Evolutionary conservation across 2,888 invertebrate species (phyloP).

Genomic region (Drosophila koepferae): DNA sequence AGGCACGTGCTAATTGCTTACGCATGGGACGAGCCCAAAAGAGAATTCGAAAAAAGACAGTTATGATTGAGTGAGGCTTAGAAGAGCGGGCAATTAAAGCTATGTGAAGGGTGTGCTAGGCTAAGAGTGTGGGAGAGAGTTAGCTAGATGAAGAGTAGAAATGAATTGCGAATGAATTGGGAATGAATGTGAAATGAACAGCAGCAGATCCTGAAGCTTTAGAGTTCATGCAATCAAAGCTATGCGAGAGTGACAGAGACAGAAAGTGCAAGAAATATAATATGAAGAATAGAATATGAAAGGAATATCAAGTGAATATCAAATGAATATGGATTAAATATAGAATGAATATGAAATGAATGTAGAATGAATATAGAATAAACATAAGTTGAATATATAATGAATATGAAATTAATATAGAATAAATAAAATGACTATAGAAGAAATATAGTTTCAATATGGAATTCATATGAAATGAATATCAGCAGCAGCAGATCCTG

Average conservation of each 20-base stretch:
- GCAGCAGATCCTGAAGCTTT: neutral
- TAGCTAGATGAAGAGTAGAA: neutral
- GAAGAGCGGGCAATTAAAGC: slow-evolving; percentile 9
- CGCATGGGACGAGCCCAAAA: slow-evolving; percentile 48
- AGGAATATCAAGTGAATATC: too few relatives aligned
- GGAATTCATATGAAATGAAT: neutral
- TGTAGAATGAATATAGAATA: too few relatives aligned
- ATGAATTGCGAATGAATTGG: neutral
- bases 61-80: slow-evolving; percentile 6
- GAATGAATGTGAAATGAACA: neutral
- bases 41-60: slow-evolving; percentile 14
- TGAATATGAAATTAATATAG: neutral
- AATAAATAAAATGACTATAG: too few relatives aligned
- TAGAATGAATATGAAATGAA: too few relatives aligned
- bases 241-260: too few relatives aligned
- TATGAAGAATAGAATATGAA: too few relatives aligned
- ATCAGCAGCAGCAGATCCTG: neutral
- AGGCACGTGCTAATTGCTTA: slow-evolving; percentile 81
- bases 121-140: neutral
- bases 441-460: too few relatives aligned
- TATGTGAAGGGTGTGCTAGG: slow-evolving; percentile 18
- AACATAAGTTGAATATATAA: neutral
- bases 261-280: too few relatives aligned
- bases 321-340: too few relatives aligned
- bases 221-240: too few relatives aligned